Evolutionary conservation across 1,140 invertebrate genomes (phyloP).

Genomic region (Anoplophora glabripennis): DNA sequence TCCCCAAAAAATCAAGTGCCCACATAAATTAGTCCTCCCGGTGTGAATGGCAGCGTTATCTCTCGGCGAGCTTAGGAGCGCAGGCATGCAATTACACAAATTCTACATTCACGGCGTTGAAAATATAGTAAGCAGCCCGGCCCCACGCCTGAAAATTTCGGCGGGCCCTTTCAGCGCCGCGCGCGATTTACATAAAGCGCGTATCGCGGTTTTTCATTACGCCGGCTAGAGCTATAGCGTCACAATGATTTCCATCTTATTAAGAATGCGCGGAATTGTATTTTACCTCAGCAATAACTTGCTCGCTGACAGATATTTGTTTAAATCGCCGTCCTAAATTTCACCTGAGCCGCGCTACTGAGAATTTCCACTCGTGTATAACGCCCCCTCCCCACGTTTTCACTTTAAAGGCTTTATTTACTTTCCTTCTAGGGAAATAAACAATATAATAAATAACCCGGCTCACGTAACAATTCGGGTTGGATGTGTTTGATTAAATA

Average conservation of each 20-base stretch:
- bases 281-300: slow-evolving; percentile 29
- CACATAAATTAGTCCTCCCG: no score
- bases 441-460: slow-evolving; percentile 3
- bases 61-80: no score
- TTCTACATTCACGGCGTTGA: no score
- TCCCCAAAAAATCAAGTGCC: no score
- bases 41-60: no score
- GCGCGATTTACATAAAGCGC: slow-evolving; percentile 20
- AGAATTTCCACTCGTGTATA: background rate
- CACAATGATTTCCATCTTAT: slow-evolving; percentile 39
- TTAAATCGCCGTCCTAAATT: slow-evolving; percentile 32
- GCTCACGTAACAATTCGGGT: background rate
- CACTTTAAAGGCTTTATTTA: background rate
- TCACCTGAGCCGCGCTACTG: slow-evolving; percentile 8
- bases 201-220: slow-evolving; percentile 28
- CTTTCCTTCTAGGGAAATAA: background rate
- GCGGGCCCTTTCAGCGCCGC: no score
- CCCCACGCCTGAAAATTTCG: no score
- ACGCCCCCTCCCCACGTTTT: background rate
- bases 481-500: no score
- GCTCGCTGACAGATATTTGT: slow-evolving; percentile 37
- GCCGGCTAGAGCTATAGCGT: slow-evolving; percentile 15
- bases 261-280: slow-evolving; percentile 41
- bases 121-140: no score
- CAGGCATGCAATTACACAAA: no score